Base-by-base conservation (phyloP, 2,113 vertebrate species). In the Ameiurus melas region DNA sequence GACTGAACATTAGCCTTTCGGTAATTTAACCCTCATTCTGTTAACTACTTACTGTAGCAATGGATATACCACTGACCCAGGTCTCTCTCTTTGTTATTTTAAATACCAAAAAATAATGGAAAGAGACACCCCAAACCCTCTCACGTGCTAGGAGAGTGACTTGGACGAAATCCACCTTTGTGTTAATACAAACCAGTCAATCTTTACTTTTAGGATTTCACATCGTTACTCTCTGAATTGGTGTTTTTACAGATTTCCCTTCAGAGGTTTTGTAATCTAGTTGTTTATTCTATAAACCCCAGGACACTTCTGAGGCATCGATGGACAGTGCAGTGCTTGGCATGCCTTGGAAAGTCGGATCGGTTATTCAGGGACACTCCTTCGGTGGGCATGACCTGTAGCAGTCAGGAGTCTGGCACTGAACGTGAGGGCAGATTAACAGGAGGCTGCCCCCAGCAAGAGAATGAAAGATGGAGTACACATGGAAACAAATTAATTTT, bases 1-100 rank as follows among this genome's bases (percentile, higher is more conserved):
- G 36, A 77, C 8, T 30, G 95, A 95, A 94, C 96, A 96, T 96
- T 95, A 95, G 33, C 94, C 92, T 94, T 94, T 96, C 95, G 96
- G 96, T 93, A 96, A 96, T 96, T 96, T 95, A 94, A 47, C 39
- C 20, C 73, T 47, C 39, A 25, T 77, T 77, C 73, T 77, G 20
- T 77, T 25, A 73, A 73, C 19, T 77, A 25, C 73, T 77, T 47
- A 47, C 6, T 6, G 43, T 47, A 1, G 9, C 20, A 43, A 47
- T 47, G 19, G 20, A 75, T 43, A 22, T 75, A 20, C 7, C 20
- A 75, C 36, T 43, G 20, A 22, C 19, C 30, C 30, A 36, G 68
- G 17, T 71, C 14, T 71, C 16, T 19, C 20, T 73, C 3, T 75
- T 75, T 25, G 3, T 43, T 43, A 43, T 43, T 43, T 43, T 43